These are phyloP conservation scores for Hippoglossus stenolepis DNA, from an alignment of 2,113 vertebrate species.

Conservation along the genomic window DNA sequence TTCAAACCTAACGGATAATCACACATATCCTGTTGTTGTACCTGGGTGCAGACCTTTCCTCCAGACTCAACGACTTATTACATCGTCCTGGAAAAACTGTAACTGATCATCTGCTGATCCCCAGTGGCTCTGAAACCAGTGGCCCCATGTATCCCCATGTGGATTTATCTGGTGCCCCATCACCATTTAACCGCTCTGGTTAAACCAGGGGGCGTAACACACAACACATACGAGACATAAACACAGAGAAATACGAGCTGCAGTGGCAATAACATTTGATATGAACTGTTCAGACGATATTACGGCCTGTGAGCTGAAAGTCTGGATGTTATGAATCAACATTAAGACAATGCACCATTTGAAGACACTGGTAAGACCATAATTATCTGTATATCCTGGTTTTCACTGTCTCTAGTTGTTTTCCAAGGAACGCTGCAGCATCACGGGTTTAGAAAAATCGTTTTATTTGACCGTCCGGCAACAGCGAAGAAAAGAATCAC, in stretches of 20 bases:
- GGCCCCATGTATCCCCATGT: slow-evolving; percentile 40
- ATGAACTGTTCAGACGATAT: neutral
- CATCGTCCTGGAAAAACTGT: too few relatives aligned
- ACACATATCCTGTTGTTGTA: too few relatives aligned
- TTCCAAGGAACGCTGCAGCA: too few relatives aligned
- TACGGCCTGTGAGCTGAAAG: too few relatives aligned
- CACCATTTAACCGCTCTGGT: neutral
- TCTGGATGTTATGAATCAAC: neutral
- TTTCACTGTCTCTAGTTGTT: too few relatives aligned
- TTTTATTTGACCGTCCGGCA: too few relatives aligned
- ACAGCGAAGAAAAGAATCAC: too few relatives aligned
- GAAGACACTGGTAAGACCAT: neutral
- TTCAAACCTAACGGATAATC: too few relatives aligned
- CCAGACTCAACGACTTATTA: neutral
- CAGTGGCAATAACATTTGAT: neutral
- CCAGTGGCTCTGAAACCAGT: slow-evolving; percentile 17
- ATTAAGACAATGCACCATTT: neutral
- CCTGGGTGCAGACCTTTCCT: neutral
- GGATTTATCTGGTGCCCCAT: slow-evolving; percentile 18
- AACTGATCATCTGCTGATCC: neutral
- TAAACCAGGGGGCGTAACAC: neutral
- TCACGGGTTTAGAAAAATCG: too few relatives aligned
- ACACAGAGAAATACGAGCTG: slow-evolving; percentile 9
- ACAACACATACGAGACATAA: neutral
- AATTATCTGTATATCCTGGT: neutral